Base-by-base conservation (phyloP, 23 tunicate species). In the Ascidia mentula region DNA sequence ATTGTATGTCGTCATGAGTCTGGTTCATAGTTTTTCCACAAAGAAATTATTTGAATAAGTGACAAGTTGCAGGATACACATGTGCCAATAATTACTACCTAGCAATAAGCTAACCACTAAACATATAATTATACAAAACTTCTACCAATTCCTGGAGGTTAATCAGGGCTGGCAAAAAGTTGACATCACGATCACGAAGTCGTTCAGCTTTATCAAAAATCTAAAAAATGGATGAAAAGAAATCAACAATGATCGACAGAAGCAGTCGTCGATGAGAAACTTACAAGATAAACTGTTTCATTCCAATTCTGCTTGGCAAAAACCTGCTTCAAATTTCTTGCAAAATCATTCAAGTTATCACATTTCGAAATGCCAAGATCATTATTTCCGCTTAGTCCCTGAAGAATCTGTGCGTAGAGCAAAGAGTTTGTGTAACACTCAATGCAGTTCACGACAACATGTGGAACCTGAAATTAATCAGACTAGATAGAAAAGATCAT, bases 261-360 rank as follows among this genome's bases (percentile, higher is more conserved):
- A 5, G 22, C 65, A 53, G 13, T 3, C 22, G 28, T 20, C 22
- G 12, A 53, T 12, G 15, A 42, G 53, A 42, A 18, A 91, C 97
- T 60, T 42, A 91, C 97, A 81, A 91, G 73, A 76, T 85, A 91
- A 26, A 53, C 74, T 1, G 91, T 82, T 65, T 85, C 60, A 34
- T 84, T 36, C 65, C 65, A 53, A 6, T 28, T 28, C 13, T 53
- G 65, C 36, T 36, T 38, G 53, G 17, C 69, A 34, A 37, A 69
- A 53, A 53, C 65, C 30, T 61, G 46, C 61, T 60, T 84, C 30
- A 93, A 30, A 76, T 31, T 72, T 9, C 93, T 40, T 0, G 83
- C 98, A 81, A 93, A 88, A 36, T 93, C 92, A 45, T 87, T 93
- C 78, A 72, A 28, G 76, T 88, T 88, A 26, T 88, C 93, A 71